These are phyloP conservation scores for Volucella inflata DNA, from an alignment of 2,888 invertebrate genomes.

Conservation along the genomic window DNA sequence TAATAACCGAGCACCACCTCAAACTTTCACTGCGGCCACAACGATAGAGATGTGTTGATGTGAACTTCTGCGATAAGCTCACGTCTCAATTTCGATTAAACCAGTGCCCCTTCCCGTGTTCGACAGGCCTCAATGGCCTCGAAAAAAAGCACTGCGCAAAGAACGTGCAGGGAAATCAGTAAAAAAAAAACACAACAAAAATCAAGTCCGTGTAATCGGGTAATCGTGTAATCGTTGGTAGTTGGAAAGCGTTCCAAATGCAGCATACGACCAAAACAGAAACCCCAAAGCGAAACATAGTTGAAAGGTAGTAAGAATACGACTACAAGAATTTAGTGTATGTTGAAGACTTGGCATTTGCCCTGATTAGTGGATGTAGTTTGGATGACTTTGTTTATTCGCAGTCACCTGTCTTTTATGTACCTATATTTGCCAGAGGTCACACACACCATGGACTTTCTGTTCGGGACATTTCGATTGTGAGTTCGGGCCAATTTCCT, in stretches of 20 bases:
- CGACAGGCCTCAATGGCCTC: conserved; percentile 29
- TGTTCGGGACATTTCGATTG: not conserved
- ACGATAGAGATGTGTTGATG: conserved; percentile 39
- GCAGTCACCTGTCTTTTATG: conserved; percentile 3
- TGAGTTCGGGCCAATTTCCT: conserved; percentile 1
- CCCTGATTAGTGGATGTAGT: conserved; percentile 43
- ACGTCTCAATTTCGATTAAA: conserved; percentile 64
- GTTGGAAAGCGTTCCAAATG: conserved; percentile 65
- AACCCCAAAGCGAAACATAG: conserved; percentile 34
- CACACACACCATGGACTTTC: not conserved
- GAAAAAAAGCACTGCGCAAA: conserved; percentile 7
- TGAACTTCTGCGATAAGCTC: conserved; percentile 32
- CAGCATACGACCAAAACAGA: conserved; percentile 40
- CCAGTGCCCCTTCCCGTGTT: conserved; percentile 14
- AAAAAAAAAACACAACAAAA: not conserved
- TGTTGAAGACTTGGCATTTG: conserved; percentile 45
- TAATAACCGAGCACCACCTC: conserved; percentile 45
- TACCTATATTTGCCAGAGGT: conserved; percentile 23
- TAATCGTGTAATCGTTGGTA: not conserved
- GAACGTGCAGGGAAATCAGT: not conserved
- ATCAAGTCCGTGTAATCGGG: conserved; percentile 36
- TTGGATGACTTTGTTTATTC: not conserved
- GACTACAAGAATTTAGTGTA: too few species aligned
- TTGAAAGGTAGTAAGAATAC: not conserved
- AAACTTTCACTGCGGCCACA: conserved; percentile 56